These are phyloP conservation scores for Actenoides lindsayi DNA, from an alignment of 2,113 vertebrate species.

Conservation along the genomic window DNA sequence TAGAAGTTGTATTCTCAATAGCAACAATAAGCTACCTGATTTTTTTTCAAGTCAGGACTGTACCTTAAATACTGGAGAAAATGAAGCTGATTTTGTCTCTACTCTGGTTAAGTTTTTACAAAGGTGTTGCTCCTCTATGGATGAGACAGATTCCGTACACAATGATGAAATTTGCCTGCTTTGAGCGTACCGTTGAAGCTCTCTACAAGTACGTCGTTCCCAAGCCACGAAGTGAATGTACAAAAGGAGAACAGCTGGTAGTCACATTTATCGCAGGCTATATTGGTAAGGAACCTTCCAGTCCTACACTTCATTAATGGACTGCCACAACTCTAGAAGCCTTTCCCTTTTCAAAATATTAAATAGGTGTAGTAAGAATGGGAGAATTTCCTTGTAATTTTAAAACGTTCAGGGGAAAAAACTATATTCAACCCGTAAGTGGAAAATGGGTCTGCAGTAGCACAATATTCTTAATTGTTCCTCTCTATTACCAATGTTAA, in stretches of 20 bases:
- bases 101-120: slow-evolving; percentile 88
- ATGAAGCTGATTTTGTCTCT: neutral
- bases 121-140: slow-evolving; percentile 96
- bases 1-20: neutral
- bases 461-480: neutral
- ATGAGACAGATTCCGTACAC: slow-evolving; percentile 99
- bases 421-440: neutral
- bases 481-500: accelerated
- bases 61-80: neutral
- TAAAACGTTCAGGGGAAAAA: neutral
- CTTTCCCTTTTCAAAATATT: neutral
- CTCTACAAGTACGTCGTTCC: slow-evolving; percentile 94
- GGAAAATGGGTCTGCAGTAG: neutral
- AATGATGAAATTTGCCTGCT: slow-evolving; percentile 99
- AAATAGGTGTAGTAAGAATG: neutral
- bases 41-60: neutral
- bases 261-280: slow-evolving; percentile 97
- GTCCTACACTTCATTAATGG: neutral
- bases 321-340: neutral
- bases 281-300: slow-evolving; percentile 85
- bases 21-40: neutral
- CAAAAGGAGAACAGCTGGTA: slow-evolving; percentile 90
- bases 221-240: slow-evolving; percentile 94
- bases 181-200: slow-evolving; percentile 95
- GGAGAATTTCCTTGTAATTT: neutral